phyloP scores from a whole-genome alignment of 2,888 invertebrate species.

The Branchellion lobata region DNA sequence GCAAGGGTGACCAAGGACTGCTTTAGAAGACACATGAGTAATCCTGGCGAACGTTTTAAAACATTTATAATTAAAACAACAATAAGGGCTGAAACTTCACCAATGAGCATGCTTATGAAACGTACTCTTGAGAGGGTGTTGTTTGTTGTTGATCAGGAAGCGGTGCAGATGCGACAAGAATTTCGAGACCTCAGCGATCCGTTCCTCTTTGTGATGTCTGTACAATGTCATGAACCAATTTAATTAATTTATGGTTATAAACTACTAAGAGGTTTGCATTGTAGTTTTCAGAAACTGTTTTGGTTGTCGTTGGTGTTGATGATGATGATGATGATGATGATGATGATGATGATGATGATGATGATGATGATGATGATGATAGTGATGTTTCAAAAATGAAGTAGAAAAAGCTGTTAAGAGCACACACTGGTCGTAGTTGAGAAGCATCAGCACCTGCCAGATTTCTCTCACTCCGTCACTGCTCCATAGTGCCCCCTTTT shows the following conservation, averaged over 20 bases:
- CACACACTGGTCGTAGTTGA: not conserved
- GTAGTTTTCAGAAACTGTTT: too few species aligned
- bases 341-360: conserved; percentile 27
- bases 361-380: conserved; percentile 31
- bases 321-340: conserved; percentile 32
- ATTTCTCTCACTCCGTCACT: not conserved
- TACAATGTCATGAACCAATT: too few species aligned
- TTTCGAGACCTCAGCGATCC: not conserved
- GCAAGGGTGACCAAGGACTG: not conserved
- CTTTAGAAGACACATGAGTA: not conserved
- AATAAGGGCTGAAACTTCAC: too few species aligned
- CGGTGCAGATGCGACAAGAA: not conserved
- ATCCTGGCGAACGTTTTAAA: too few species aligned
- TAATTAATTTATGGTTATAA: too few species aligned
- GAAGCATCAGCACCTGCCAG: not conserved
- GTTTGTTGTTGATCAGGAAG: not conserved
- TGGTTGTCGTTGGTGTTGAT: conserved; percentile 31
- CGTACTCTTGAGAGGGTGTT: not conserved
- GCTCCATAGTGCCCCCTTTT: not conserved
- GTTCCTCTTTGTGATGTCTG: conserved; percentile 61
- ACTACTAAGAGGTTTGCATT: too few species aligned
- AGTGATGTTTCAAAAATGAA: not conserved
- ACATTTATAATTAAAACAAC: not conserved
- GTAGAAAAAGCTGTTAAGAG: too few species aligned
- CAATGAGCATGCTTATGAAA: too few species aligned